These are phyloP conservation scores for Chaetodon auriga DNA, from an alignment of 2,113 vertebrate genomes.

Conservation along the genomic window DNA sequence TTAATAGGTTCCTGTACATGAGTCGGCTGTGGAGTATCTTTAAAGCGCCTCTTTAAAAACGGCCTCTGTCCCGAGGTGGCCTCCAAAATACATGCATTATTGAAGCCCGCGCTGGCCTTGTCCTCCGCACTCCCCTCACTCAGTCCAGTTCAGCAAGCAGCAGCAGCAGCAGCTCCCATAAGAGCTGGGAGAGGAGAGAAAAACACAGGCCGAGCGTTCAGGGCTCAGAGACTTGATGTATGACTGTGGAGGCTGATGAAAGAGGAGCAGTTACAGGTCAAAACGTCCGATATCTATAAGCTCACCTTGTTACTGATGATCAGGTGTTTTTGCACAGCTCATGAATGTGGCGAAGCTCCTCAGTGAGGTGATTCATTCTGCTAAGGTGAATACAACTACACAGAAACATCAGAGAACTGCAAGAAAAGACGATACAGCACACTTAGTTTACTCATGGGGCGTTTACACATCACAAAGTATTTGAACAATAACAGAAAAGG, in stretches of 20 bases:
- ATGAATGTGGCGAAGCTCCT: neutral
- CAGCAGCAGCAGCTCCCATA: slow-evolving; percentile 50
- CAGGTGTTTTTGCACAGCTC: neutral
- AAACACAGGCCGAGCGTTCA: slow-evolving; percentile 31
- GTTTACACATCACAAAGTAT: neutral
- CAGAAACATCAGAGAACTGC: neutral
- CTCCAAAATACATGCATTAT: slow-evolving; percentile 75
- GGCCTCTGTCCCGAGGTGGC: slow-evolving; percentile 70
- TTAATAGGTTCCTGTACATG: slow-evolving; percentile 77
- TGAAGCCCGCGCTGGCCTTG: slow-evolving; percentile 61
- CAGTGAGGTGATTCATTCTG: neutral
- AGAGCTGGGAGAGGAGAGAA: slow-evolving; percentile 28
- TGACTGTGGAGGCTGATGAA: slow-evolving; percentile 14
- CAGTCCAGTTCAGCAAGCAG: slow-evolving; percentile 66
- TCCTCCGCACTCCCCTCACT: slow-evolving; percentile 52
- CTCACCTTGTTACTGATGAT: slow-evolving; percentile 13
- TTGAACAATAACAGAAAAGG: neutral
- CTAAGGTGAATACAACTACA: neutral
- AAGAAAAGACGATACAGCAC: neutral
- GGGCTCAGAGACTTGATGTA: slow-evolving; percentile 43
- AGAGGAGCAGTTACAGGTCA: slow-evolving; percentile 28
- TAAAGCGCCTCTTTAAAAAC: slow-evolving; percentile 71
- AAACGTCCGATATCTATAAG: slow-evolving; percentile 17
- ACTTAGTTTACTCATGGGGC: too few relatives aligned
- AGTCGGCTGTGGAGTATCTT: slow-evolving; percentile 62